Base-by-base conservation (phyloP, 2,113 vertebrate genomes). In the Thinocorus orbignyianus region DNA sequence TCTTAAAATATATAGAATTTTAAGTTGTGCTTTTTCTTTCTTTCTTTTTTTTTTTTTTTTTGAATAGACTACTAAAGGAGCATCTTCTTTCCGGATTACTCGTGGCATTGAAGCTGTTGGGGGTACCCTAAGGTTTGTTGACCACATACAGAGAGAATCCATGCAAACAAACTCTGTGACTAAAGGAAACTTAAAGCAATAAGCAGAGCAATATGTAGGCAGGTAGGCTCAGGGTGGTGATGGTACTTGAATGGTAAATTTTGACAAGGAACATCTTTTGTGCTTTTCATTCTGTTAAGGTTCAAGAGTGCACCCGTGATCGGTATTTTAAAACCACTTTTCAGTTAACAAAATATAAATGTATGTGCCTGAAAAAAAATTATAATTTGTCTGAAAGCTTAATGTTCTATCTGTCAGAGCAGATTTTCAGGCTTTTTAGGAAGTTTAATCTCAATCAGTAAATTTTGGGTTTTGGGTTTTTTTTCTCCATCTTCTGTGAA, bases 1-100 rank as follows among this genome's bases (percentile, higher is more conserved):
- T 61, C 46, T 79, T 81, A 49, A 73, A 89, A 51, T 31, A 61
- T 6, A 18, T 86, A 13, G 46, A 57, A 62, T 73, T 65, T 16
- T 79, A 85, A 88, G 9, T 48, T 49, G 35, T 2, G 33, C 1
- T 15, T 46, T 65, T 30, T 41, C 1, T 54, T 54, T 54, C 6
- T 31, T 37, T 55, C 79, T 94, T 28, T 42, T 65, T 57, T 91
- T 31, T 37, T 55, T 81, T 94, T 28, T 42, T 65, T 57, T 91
- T 95, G 95, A 93, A 72, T 91, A 99, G 99, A 99, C 99, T 35
- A 99, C 99, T 71, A 99, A 99, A 98, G 99, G 99, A 97, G 99
- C 98, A 8, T 99, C 99, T 17, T 98, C 99, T 61, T 99, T 99
- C 94, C 99, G 97, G 97, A 99, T 99, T 95, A 99, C 99, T 72